phyloP scores from a whole-genome alignment of 2,797 vertebrate genomes.

The Epinephelus awoara region DNA sequence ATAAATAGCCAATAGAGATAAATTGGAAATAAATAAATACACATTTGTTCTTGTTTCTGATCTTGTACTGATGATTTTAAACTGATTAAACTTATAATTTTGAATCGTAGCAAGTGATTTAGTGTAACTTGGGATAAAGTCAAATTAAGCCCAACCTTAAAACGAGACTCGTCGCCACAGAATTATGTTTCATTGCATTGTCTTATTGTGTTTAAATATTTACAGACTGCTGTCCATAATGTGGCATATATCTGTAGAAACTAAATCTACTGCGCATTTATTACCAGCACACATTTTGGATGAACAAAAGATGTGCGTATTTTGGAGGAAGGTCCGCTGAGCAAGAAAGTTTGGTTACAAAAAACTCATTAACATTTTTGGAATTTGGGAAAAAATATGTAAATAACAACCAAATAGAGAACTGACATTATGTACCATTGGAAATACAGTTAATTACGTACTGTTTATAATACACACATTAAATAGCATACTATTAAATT shows the following conservation, averaged over 20 bases:
- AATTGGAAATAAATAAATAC: neutral
- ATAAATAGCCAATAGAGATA: neutral
- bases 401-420: neutral
- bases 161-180: neutral
- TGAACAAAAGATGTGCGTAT: neutral
- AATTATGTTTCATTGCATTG: neutral
- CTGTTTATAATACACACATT: neutral
- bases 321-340: neutral
- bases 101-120: neutral
- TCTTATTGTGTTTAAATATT: neutral
- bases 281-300: neutral
- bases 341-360: conserved; percentile 9
- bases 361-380: neutral
- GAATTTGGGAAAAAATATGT: neutral
- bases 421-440: neutral
- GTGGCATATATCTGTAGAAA: neutral
- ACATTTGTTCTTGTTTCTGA: neutral
- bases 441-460: neutral
- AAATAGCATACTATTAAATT: neutral
- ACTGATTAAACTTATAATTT: neutral
- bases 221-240: neutral
- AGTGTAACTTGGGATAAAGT: neutral
- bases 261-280: neutral
- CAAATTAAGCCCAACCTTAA: neutral
- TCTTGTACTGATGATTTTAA: neutral